Evolutionary conservation across 2,888 invertebrate genomes (phyloP).

Genomic region (Rhingia rostrata): DNA sequence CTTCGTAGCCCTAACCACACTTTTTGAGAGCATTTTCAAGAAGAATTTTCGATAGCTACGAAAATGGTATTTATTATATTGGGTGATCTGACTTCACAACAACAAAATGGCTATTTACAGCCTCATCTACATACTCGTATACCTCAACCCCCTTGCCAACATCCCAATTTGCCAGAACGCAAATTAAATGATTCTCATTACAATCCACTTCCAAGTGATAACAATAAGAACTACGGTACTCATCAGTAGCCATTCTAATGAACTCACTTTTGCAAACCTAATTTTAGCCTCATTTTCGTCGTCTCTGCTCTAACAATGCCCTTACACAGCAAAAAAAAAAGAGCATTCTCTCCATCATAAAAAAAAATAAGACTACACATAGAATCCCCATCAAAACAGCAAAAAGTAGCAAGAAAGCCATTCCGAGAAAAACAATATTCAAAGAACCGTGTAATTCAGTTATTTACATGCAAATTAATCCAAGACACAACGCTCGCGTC

Average conservation of each 20-base stretch:
- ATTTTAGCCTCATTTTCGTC: slow-evolving; percentile 66
- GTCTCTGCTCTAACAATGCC: background rate
- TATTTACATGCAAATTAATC: slow-evolving; percentile 75
- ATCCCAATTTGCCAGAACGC: slow-evolving; percentile 25
- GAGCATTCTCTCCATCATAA: slow-evolving; percentile 5
- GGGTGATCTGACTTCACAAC: too few species aligned
- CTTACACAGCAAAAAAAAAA: background rate
- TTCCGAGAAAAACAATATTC: slow-evolving; percentile 72
- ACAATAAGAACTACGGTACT: slow-evolving; percentile 56
- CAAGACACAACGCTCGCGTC: slow-evolving; percentile 65
- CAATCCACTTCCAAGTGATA: slow-evolving; percentile 67
- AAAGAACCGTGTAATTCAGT: slow-evolving; percentile 75
- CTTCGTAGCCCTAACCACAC: too few species aligned
- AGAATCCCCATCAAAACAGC: slow-evolving; percentile 44
- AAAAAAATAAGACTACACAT: slow-evolving; percentile 28
- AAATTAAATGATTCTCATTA: slow-evolving; percentile 66
- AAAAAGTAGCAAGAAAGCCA: slow-evolving; percentile 63
- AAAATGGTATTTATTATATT: too few species aligned
- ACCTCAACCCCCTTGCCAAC: background rate
- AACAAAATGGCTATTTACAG: too few species aligned
- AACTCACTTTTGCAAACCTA: slow-evolving; percentile 68
- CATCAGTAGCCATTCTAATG: slow-evolving; percentile 57
- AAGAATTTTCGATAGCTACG: too few species aligned
- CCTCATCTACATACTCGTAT: too few species aligned
- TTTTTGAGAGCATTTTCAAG: too few species aligned